Conservation (phyloP, 2,888 invertebrate species). For the Morpho helenor region DNA sequence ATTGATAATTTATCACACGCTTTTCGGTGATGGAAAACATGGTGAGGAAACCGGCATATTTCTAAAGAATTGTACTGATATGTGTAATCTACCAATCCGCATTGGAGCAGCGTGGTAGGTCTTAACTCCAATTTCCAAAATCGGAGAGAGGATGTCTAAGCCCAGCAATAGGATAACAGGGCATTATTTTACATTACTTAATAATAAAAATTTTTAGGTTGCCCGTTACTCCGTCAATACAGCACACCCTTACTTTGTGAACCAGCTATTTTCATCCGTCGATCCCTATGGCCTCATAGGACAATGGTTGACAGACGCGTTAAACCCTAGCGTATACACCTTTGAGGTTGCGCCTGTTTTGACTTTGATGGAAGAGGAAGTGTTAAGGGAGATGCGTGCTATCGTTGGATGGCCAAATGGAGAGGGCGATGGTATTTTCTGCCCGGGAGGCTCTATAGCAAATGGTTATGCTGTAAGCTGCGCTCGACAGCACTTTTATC, state of each 20-base stretch:
- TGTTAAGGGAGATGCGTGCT: constrained; percentile 87
- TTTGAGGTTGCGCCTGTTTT: constrained; percentile 95
- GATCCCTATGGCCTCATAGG: constrained; percentile 92
- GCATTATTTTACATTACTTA: neutral
- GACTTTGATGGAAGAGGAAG: constrained; percentile 91
- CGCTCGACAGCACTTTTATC: constrained; percentile 85
- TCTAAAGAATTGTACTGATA: too few relatives aligned
- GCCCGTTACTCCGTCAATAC: constrained; percentile 92
- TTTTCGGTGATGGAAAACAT: too few relatives aligned
- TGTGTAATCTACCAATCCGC: too few relatives aligned
- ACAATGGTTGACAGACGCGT: constrained; percentile 91
- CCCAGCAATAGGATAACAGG: too few relatives aligned
- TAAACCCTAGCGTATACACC: constrained; percentile 93
- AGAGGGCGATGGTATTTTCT: constrained; percentile 91
- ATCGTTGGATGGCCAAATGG: constrained; percentile 88
- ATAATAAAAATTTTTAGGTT: constrained; percentile 40
- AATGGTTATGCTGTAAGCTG: constrained; percentile 95
- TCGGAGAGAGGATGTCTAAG: too few relatives aligned
- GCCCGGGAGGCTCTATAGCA: constrained; percentile 93
- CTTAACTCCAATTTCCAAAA: too few relatives aligned
- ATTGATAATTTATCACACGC: too few relatives aligned
- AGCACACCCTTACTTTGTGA: constrained; percentile 93
- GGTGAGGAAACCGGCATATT: too few relatives aligned
- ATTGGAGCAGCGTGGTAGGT: too few relatives aligned
- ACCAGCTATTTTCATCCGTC: constrained; percentile 91